Conservation (phyloP, 2,797 vertebrate species). For the Saxicola maurus region DNA sequence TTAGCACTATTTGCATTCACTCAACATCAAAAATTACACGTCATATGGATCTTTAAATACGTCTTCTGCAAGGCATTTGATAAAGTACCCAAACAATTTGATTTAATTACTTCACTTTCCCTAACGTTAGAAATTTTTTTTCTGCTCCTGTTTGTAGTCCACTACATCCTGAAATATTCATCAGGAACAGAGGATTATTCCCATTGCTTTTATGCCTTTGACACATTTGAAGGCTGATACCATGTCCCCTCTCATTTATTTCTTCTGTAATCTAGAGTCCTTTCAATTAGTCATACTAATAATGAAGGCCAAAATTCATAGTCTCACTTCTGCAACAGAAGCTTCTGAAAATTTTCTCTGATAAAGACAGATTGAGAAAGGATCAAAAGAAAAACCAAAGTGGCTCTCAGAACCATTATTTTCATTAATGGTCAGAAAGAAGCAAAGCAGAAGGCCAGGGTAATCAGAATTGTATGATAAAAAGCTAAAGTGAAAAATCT, state of each 20-base stretch:
- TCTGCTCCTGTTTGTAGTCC: background rate
- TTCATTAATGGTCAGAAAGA: background rate
- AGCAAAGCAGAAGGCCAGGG: background rate
- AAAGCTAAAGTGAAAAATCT: background rate
- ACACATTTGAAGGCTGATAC: background rate
- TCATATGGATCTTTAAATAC: background rate
- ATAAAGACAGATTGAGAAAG: background rate
- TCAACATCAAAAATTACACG: background rate
- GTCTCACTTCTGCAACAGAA: background rate
- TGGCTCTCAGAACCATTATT: background rate
- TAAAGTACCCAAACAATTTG: accelerated
- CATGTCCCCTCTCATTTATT: background rate
- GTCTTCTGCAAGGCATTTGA: background rate
- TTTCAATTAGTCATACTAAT: background rate
- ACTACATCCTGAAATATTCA: background rate
- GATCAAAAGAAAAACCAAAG: background rate
- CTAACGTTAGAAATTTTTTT: background rate
- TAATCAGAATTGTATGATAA: background rate
- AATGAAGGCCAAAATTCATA: background rate
- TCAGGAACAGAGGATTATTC: background rate
- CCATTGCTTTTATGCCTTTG: background rate
- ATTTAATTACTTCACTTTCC: background rate
- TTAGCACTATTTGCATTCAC: background rate
- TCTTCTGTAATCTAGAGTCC: background rate
- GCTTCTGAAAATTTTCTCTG: background rate